Evolutionary conservation across 2,113 vertebrate species (phyloP), one percentile per base, ranked within the genome.

Genomic region (Caloenas nicobarica): DNA sequence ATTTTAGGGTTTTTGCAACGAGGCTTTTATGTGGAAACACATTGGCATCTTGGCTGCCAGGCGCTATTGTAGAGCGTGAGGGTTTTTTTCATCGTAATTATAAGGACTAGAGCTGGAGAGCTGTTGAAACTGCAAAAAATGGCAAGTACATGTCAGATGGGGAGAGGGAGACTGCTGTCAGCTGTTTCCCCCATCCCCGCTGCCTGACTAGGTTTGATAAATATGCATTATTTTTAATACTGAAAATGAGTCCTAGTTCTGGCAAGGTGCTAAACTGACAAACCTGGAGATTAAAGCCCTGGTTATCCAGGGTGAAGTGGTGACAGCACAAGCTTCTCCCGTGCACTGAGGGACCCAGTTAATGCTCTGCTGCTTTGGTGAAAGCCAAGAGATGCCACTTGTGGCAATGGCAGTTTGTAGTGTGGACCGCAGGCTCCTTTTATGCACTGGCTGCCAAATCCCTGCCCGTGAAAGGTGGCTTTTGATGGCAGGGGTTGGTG

Each of bases 111-210:
- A 96, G 76, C 71, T 91, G 81, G 79, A 93, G 82, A 94, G 88
- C 90, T 92, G 86, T 92, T 92, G 82, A 91, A 95, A 81, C 81
- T 44, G 69, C 1, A 5, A 72, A 86, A 95, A 95, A 96, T 81
- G 88, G 92, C 72, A 81, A 94, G 78, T 62, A 36, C 66, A 23
- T 93, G 76, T 96, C 86, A 86, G 81, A 81, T 91, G 60, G 88
- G 86, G 93, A 96, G 79, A 83, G 90, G 82, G 56, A 91, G n/a
- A 19, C 64, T 86, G 85, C 78, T 97, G 91, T 91, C 94, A 96
- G 89, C 85, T 94, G 74, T 78, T 89, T 65, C 23, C 60, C 80
- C 61, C 71, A n/a, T 88, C 79, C 69, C 89, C 0, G 7, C 85
- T 86, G 91, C 91, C 88, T 90, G 86, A 31, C 88, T 90, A 40